A percentile compares a stretch with the other conserved stretches of the same genome.
Conservation (phyloP, 2,797 vertebrate genomes). For the Botia kubotai region DNA sequence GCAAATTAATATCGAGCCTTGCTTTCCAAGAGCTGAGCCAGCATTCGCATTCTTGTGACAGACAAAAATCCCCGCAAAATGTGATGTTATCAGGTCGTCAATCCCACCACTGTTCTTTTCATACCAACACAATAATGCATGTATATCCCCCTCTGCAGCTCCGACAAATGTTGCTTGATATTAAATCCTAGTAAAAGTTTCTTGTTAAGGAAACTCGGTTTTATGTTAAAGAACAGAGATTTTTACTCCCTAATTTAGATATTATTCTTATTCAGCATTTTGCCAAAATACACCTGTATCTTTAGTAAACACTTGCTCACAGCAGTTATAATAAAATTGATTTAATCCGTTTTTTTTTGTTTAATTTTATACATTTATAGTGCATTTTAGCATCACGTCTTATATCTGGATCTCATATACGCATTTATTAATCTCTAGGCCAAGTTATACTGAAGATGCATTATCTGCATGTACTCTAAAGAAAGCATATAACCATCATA, state of each 20-base stretch:
- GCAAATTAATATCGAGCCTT: neutral
- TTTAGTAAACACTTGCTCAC: neutral
- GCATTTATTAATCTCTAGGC: neutral
- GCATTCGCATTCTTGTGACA: conserved; percentile 6
- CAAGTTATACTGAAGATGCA: neutral
- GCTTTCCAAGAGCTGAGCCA: conserved; percentile 15
- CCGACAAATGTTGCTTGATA: neutral
- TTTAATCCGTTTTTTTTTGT: neutral
- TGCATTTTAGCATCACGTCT: neutral
- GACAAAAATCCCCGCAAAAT: neutral
- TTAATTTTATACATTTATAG: neutral
- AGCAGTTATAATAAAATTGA: neutral
- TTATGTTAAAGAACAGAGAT: too few relatives aligned
- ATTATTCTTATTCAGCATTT: neutral
- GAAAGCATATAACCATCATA: neutral
- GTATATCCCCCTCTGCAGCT: neutral
- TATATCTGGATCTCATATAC: neutral
- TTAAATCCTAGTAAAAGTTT: neutral
- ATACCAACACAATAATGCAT: conserved; percentile 8
- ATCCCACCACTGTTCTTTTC: conserved; percentile 30
- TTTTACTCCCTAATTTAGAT: neutral
- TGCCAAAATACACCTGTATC: neutral
- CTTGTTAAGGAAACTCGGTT: too few relatives aligned
- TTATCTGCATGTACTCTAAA: neutral
- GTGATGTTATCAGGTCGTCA: conserved; percentile 31